Base-by-base conservation (phyloP, 2,797 vertebrate genomes). In the Rhincodon typus region DNA sequence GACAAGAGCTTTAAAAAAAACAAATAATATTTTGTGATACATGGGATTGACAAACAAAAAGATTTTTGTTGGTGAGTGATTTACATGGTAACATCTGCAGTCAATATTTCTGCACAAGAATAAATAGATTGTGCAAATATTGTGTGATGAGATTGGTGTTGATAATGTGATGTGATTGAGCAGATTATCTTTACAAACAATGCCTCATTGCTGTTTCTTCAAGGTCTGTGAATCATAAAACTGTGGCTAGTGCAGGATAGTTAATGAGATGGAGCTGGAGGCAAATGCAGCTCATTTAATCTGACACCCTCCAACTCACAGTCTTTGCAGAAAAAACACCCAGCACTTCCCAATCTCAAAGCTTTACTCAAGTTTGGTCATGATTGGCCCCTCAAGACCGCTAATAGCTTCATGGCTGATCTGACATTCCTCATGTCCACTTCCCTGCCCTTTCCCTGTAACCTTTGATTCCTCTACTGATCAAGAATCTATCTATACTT, bases 121-220 rank as follows among this genome's bases (percentile, higher is more conserved):
- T 62, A 67, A 66, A 66, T 62, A 67, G n/a, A 38, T 38, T 67
- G 90, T 93, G 34, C 90, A 93, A 93, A 66, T 19, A 66, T 91
- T 66, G 62, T 93, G 90, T 38, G 62, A 19, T 67, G 62, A 93
- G 62, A 38, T n/a, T 93, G 2, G 38, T 38, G 2, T 19, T 67
- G 7, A 25, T 38, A 93, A 21, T 67, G 42, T 93, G 17, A 38
- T 19, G 17, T 67, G 34, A n/a, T 21, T 93, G 90, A 67, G 66
- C 66, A n/a, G n/a, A 93, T 93, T 93, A 93, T 67, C 90, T 67
- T 67, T 67, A n/a, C 62, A 93, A 93, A 93, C 90, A 93, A 67
- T 67, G 77, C 38, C 4, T 62, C 62, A 23, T 15, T 93, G 57
- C 90, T 93, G 90, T 42, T 90, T 19, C 8, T 19, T 34, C 88